A percentile compares a stretch with the other conserved stretches of the same genome.
Conservation (phyloP, 2,888 invertebrate species). For the Dasysyrphus tricinctus region DNA sequence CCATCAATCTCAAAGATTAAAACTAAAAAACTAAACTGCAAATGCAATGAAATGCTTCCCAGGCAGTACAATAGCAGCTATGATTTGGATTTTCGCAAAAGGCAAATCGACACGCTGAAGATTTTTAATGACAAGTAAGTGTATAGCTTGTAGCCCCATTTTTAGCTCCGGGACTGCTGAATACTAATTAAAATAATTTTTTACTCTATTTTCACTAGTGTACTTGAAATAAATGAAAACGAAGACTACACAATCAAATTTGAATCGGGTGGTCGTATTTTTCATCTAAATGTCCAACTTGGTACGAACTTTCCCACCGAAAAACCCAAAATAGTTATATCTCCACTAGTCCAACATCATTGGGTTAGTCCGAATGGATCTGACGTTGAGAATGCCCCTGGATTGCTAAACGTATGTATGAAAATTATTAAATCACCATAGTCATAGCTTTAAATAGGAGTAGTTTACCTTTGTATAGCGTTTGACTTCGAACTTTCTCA, state of each 20-base stretch:
- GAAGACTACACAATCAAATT: constrained; percentile 90
- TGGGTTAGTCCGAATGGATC: constrained; percentile 89
- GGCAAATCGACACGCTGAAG: constrained; percentile 92
- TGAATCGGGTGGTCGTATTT: constrained; percentile 86
- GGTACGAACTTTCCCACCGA: constrained; percentile 90
- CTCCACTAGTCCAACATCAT: constrained; percentile 88
- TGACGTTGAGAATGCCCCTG: constrained; percentile 89
- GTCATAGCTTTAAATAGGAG: background rate
- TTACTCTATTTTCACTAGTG: constrained; percentile 84
- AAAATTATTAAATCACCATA: background rate
- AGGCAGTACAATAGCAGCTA: constrained; percentile 62
- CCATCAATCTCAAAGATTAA: background rate
- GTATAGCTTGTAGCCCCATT: background rate
- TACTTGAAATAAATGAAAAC: constrained; percentile 88
- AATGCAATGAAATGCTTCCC: constrained; percentile 69
- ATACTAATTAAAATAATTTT: constrained; percentile 1
- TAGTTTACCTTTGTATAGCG: background rate
- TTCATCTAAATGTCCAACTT: constrained; percentile 88
- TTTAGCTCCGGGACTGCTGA: background rate
- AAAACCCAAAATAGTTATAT: constrained; percentile 88
- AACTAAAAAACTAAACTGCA: background rate
- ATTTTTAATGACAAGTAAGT: constrained; percentile 91
- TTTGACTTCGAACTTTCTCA: background rate
- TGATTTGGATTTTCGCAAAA: constrained; percentile 84
- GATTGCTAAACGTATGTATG: constrained; percentile 87